Base-by-base conservation (phyloP, 2,888 invertebrate genomes). In the Tipula confusa region DNA sequence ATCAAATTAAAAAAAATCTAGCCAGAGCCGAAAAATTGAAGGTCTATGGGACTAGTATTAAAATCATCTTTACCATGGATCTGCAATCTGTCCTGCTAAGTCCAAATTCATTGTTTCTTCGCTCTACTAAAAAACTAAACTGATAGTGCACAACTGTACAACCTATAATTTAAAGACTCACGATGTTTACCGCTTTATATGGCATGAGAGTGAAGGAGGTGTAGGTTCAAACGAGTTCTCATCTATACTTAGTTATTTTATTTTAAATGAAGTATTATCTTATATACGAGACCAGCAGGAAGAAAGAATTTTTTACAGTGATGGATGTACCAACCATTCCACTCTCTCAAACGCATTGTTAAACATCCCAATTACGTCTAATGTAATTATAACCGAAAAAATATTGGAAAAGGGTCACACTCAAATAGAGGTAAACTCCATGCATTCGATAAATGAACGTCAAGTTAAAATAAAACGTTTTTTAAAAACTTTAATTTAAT, bases 251-350 rank as follows among this genome's bases (percentile, higher is more conserved):
- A 24, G 24, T 24, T 79, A 79, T 79, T 79, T 79, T 79, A 24
- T 79, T 24, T 4, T 11, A 15, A 11, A 4, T 11, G 1, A 79
- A 24, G 28, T 28, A 79, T 4, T 80, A 29, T n/a, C 1, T 29
- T 15, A 43, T 43, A 1, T 43, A 15, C n/a, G 15, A 43, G 43
- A 43, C 43, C 13, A 80, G n/a, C 13, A 29, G 13, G 80, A 29
- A 4, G 29, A 29, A 80, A 28, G 29, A 28, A 29, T n/a, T 80
- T n/a, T 80, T 3, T 80, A 80, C 28, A 80, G 80, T 80, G 80
- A 80, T 80, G 80, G 80, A 6, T 80, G 80, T 80, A 80, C 80
- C 13, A n/a, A 80, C 13, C 80, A 80, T 80, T 29, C 29, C 13
- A 80, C 15, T 29, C 29, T 80, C 11, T 29, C 80, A 13, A 80